Percentiles rank a stretch among this genome's conserved stretches.
These are phyloP conservation scores for Thereva nobilitata DNA, from an alignment of 2,888 invertebrate species.

Conservation along the genomic window DNA sequence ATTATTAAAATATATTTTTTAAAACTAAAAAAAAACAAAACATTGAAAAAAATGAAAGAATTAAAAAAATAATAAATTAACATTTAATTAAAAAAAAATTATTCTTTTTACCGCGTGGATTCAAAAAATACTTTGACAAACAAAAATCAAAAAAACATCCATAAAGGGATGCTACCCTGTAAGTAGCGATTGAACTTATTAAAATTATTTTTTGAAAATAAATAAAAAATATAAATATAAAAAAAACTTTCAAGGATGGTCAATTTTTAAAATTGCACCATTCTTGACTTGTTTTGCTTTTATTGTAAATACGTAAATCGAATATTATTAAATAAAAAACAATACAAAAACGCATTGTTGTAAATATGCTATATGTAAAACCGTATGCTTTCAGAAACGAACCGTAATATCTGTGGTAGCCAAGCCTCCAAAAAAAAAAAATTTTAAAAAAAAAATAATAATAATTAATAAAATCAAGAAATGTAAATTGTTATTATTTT, in stretches of 20 bases:
- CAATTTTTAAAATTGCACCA: not conserved
- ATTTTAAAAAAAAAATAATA: slow-evolving; percentile 9
- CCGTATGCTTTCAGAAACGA: slow-evolving; percentile 37
- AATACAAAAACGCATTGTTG: slow-evolving; percentile 4
- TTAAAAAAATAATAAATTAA: slow-evolving; percentile 18
- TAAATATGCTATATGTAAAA: slow-evolving; percentile 30
- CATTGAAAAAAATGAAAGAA: slow-evolving; percentile 1
- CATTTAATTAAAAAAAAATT: slow-evolving; percentile 11
- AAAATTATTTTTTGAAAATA: not conserved
- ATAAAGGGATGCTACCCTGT: slow-evolving; percentile 75
- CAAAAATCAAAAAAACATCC: slow-evolving; percentile 42
- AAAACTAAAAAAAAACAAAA: slow-evolving; percentile 6
- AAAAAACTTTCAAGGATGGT: slow-evolving; percentile 29
- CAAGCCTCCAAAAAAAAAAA: slow-evolving; percentile 37
- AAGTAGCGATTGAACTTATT: slow-evolving; percentile 60
- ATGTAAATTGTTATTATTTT: slow-evolving; percentile 14
- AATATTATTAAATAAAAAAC: not conserved
- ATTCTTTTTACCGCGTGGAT: slow-evolving; percentile 16
- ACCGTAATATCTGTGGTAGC: slow-evolving; percentile 47
- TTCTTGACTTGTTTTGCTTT: slow-evolving; percentile 15
- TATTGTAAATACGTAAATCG: too few species aligned
- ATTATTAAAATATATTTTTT: not conserved
- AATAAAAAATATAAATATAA: slow-evolving; percentile 26
- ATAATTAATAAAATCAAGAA: slow-evolving; percentile 15
- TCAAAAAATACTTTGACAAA: not conserved